These are phyloP conservation scores for Platichthys flesus DNA, from an alignment of 2,113 vertebrate genomes.

Conservation along the genomic window DNA sequence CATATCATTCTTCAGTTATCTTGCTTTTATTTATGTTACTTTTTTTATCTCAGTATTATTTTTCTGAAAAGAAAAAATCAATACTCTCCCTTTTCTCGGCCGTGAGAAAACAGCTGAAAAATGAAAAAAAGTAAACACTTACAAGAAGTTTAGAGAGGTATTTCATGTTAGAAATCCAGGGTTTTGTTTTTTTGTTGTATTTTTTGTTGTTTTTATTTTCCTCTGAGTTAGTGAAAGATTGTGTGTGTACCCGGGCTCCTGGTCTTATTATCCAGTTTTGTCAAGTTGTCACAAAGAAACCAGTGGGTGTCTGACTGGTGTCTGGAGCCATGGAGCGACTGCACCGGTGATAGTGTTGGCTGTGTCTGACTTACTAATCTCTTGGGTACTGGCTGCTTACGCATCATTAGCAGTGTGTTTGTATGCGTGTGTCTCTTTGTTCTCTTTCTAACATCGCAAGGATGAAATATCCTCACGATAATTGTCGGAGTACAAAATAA, in stretches of 20 bases:
- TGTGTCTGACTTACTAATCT: conserved; percentile 65
- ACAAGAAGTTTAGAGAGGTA: conserved; percentile 43
- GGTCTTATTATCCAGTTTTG: conserved; percentile 54
- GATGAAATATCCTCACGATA: conserved; percentile 11
- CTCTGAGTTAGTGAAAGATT: conserved; percentile 7
- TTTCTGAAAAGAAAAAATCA: conserved; percentile 76
- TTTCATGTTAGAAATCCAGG: conserved; percentile 40
- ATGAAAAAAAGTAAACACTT: conserved; percentile 56
- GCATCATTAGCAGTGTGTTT: conserved; percentile 57
- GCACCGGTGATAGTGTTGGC: conserved; percentile 48
- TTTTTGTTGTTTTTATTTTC: conserved; percentile 3
- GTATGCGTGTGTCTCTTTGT: conserved; percentile 9
- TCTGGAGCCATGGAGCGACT: conserved; percentile 46
- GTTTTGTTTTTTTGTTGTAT: background rate
- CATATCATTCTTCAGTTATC: conserved; percentile 59
- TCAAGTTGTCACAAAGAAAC: conserved; percentile 52
- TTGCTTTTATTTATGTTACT: conserved; percentile 70
- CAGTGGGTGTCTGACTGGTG: conserved; percentile 38
- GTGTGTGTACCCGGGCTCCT: conserved; percentile 18
- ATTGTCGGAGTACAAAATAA: background rate
- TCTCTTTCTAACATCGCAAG: conserved; percentile 14
- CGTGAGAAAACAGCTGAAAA: conserved; percentile 48
- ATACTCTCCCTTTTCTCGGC: conserved; percentile 61
- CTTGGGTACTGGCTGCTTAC: conserved; percentile 59
- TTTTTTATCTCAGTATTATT: conserved; percentile 68